A percentile compares a stretch with the other conserved stretches of the same genome.
Evolutionary conservation across 2,797 vertebrate species (phyloP).

Genomic region (Toxotes lorentzi): DNA sequence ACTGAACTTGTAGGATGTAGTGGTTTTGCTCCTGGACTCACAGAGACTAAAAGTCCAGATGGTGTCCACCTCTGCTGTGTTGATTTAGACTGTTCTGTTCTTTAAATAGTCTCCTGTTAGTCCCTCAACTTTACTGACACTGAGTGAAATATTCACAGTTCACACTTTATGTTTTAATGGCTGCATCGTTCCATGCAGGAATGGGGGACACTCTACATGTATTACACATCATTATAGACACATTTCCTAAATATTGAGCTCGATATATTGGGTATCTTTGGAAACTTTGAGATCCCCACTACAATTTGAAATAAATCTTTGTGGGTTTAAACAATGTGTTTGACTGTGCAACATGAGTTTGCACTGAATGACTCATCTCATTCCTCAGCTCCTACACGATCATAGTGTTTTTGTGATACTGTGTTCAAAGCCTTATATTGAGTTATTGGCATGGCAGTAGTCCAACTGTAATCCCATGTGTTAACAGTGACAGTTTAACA

Average conservation of each 20-base stretch:
- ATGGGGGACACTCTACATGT: neutral
- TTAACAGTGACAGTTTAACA: constrained; percentile 23
- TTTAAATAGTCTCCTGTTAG: neutral
- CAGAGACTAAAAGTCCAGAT: neutral
- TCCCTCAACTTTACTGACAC: neutral
- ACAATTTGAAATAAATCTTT: too few relatives aligned
- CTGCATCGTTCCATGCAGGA: neutral
- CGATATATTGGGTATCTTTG: neutral
- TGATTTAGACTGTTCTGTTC: neutral
- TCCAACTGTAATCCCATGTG: constrained; percentile 11
- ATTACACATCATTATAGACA: neutral
- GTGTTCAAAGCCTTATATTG: neutral
- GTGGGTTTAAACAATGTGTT: too few relatives aligned
- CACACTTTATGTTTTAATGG: too few relatives aligned
- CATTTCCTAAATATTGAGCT: neutral
- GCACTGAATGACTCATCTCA: neutral
- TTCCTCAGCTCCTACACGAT: neutral
- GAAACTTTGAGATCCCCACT: neutral
- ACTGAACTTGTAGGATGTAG: too few relatives aligned
- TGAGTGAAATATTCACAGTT: too few relatives aligned
- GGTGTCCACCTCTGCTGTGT: neutral
- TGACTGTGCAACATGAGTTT: neutral
- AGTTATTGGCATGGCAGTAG: neutral
- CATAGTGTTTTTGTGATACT: neutral
- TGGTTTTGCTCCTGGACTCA: neutral